Evolutionary conservation across 2,797 vertebrate genomes (phyloP).

Genomic region (Lutjanus campechanus): DNA sequence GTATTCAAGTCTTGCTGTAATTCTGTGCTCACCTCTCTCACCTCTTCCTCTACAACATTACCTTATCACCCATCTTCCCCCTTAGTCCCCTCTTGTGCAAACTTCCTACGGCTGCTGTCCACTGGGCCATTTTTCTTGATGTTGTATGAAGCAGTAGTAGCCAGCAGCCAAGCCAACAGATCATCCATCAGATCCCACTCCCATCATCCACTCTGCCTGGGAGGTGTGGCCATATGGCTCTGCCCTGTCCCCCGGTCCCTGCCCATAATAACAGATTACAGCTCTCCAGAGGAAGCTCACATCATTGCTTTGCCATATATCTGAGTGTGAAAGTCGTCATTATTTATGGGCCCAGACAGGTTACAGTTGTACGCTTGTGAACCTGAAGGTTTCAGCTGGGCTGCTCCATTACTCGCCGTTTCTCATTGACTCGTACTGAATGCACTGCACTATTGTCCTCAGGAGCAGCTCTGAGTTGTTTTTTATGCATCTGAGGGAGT

Average conservation of each 20-base stretch:
- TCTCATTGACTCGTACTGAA: slow-evolving; percentile 58
- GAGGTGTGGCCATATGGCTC: slow-evolving; percentile 73
- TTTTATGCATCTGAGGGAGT: slow-evolving; percentile 26
- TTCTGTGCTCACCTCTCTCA: slow-evolving; percentile 26
- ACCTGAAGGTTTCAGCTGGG: slow-evolving; percentile 56
- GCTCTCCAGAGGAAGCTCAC: slow-evolving; percentile 78
- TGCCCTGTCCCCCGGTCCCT: slow-evolving; percentile 70
- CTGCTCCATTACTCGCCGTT: slow-evolving; percentile 57
- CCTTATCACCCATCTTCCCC: slow-evolving; percentile 45
- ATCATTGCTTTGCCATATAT: slow-evolving; percentile 79
- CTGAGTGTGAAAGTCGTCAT: slow-evolving; percentile 73
- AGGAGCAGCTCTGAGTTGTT: neutral
- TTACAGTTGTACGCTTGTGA: slow-evolving; percentile 74
- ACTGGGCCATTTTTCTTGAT: slow-evolving; percentile 70
- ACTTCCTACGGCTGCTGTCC: slow-evolving; percentile 56
- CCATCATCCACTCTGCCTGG: slow-evolving; percentile 71
- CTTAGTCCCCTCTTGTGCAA: slow-evolving; percentile 51
- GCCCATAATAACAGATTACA: slow-evolving; percentile 80
- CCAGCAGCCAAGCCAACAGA: slow-evolving; percentile 69
- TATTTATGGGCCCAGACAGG: slow-evolving; percentile 73
- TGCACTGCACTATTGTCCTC: slow-evolving; percentile 32
- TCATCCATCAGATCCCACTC: slow-evolving; percentile 79
- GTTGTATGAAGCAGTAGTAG: slow-evolving; percentile 64
- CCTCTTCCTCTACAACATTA: slow-evolving; percentile 47
- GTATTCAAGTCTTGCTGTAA: slow-evolving; percentile 13